Evolutionary conservation across 2,113 vertebrate genomes (phyloP).

Genomic region (Calcarius ornatus): DNA sequence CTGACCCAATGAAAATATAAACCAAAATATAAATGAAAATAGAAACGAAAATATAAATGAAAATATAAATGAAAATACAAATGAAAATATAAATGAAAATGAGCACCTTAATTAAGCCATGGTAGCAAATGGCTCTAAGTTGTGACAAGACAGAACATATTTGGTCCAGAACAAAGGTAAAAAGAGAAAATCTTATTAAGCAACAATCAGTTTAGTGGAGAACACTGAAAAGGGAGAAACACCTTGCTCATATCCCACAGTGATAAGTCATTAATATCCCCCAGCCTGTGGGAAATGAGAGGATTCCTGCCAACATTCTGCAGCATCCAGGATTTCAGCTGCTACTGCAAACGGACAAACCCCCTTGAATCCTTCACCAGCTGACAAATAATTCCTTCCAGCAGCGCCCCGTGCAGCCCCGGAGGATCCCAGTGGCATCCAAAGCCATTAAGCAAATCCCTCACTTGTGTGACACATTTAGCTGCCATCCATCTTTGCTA

Average conservation of each 20-base stretch:
- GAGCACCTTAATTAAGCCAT: background rate
- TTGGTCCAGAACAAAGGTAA: background rate
- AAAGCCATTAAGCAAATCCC: background rate
- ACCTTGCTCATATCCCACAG: background rate
- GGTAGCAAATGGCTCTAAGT: background rate
- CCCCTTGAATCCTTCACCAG: background rate
- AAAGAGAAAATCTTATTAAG: background rate
- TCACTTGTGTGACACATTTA: background rate
- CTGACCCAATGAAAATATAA: background rate
- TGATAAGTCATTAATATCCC: rapidly evolving
- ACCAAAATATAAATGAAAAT: background rate
- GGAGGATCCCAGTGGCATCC: background rate
- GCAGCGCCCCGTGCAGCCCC: background rate
- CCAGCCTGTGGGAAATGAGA: rapidly evolving
- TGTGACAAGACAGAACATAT: background rate
- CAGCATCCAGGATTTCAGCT: background rate
- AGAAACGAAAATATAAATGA: too few relatives aligned
- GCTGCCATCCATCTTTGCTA: conserved; percentile 28
- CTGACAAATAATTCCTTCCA: background rate
- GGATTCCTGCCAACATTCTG: background rate
- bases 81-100: background rate
- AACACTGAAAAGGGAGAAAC: background rate
- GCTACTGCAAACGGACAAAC: background rate
- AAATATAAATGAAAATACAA: background rate
- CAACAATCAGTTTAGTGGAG: background rate